phyloP scores from a whole-genome alignment of 2,888 invertebrate genomes.

The Epiblema foenella region DNA sequence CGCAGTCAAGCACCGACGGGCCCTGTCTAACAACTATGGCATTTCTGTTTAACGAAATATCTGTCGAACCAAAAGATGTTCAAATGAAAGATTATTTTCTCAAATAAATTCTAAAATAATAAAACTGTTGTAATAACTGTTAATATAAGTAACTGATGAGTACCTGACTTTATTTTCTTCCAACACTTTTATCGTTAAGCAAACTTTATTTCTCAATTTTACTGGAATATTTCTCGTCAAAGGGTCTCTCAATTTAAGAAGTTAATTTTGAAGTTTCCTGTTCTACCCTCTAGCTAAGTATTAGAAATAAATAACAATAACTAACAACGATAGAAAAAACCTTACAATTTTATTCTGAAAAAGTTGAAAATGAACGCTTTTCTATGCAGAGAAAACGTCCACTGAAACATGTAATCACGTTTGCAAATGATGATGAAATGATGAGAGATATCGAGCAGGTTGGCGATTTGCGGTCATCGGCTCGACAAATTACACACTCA shows the following conservation, averaged over 20 bases:
- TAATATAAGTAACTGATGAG: neutral
- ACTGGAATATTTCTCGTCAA: neutral
- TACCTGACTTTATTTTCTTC: neutral
- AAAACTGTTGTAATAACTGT: neutral
- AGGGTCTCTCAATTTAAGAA: neutral
- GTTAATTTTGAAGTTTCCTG: neutral
- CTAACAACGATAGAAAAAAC: slow-evolving; percentile 4
- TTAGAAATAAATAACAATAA: too few relatives aligned
- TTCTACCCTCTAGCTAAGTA: slow-evolving; percentile 10
- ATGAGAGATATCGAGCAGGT: slow-evolving; percentile 37
- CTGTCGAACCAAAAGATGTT: neutral
- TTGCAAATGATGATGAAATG: slow-evolving; percentile 41
- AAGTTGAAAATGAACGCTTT: slow-evolving; percentile 27
- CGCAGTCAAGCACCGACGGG: slow-evolving; percentile 51
- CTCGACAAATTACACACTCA: slow-evolving; percentile 36
- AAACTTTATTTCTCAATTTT: neutral
- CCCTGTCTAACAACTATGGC: slow-evolving; percentile 30
- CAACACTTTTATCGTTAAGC: neutral
- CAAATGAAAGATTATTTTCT: neutral
- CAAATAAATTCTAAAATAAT: neutral
- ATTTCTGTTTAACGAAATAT: neutral
- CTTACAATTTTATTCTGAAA: slow-evolving; percentile 31
- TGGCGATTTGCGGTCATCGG: slow-evolving; percentile 39
- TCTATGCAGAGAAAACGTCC: slow-evolving; percentile 36
- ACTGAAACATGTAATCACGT: slow-evolving; percentile 35